Conservation (phyloP, 2,888 invertebrate species). For the Dasypogon diadema region DNA sequence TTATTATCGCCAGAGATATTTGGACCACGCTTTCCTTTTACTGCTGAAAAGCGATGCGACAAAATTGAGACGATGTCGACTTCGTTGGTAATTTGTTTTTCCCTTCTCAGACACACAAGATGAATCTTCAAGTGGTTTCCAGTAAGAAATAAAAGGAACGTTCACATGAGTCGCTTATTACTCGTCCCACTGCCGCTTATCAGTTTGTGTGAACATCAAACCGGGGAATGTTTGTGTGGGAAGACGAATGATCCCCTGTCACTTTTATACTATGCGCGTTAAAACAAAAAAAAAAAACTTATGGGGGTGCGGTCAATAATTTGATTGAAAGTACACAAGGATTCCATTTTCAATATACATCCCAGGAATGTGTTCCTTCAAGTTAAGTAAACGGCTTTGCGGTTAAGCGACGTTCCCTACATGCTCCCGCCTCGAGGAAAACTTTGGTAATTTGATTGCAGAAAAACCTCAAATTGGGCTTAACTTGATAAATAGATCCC, state of each 20-base stretch:
- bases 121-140: constrained; percentile 13
- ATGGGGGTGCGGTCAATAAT: constrained; percentile 11
- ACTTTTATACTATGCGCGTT: no score
- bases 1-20: constrained; percentile 1
- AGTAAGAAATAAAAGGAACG: constrained; percentile 3
- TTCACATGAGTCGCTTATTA: constrained; percentile 44
- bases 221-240: background rate
- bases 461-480: no score
- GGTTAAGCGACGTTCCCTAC: no score
- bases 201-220: background rate
- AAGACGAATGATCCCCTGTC: constrained; percentile 1
- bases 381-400: no score
- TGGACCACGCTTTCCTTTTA: constrained; percentile 19
- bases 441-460: no score
- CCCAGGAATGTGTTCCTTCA: no score
- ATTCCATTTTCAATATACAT: background rate
- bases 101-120: background rate
- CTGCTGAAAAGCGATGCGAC: constrained; percentile 37
- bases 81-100: constrained; percentile 16
- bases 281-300: no score
- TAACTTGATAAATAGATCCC: no score
- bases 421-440: no score
- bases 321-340: constrained; percentile 34
- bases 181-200: background rate
- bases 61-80: constrained; percentile 41